Evolutionary conservation across 2,797 vertebrate genomes (phyloP), one percentile per base, ranked within the genome.

Genomic region (Leuciscus waleckii): DNA sequence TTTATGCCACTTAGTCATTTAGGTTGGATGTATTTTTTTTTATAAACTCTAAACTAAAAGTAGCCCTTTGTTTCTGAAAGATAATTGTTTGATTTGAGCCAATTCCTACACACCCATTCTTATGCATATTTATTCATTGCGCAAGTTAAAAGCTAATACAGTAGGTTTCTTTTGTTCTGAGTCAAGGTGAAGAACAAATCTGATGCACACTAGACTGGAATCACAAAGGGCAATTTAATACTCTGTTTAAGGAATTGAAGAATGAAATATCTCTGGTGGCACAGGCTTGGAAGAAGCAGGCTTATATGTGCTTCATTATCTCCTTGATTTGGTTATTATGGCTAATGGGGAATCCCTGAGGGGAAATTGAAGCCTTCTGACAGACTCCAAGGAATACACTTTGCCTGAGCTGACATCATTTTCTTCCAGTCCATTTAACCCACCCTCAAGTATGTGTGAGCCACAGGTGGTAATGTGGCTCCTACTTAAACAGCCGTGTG

Each of bases 351-450:
- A 68, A 77, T 19, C 84, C 89, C 77, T 56, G 75, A 70, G 61
- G 89, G 58, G 68, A 80, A 77, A 87, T 81, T 39, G 67, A 61
- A 75, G 85, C 46, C 43, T 61, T 89, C 80, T 87, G 86, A 86
- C 35, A 82, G 85, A 61, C 76, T 79, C 70, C 19, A 58, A 85
- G 84, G 79, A 56, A 83, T 76, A 87, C 32, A 21, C 39, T 23
- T 82, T 54, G 76, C 70, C 63, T 56, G 43, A 86, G 82, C 63
- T 89, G 65, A 85, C 79, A 83, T 78, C 29, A 56, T 85, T 86
- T 81, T 84, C 86, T 81, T 88, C 79, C 88, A 85, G 68, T 54
- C 71, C 81, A 88, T 88, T 89, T 88, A 88, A 88, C 71, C 78
- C 51, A 63, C 83, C 65, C 61, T 87, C 83, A 41, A 65, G 46